Evolutionary conservation across 2,888 invertebrate genomes (phyloP), one percentile per base, ranked within the genome.

Genomic region (Acleris holmiana): DNA sequence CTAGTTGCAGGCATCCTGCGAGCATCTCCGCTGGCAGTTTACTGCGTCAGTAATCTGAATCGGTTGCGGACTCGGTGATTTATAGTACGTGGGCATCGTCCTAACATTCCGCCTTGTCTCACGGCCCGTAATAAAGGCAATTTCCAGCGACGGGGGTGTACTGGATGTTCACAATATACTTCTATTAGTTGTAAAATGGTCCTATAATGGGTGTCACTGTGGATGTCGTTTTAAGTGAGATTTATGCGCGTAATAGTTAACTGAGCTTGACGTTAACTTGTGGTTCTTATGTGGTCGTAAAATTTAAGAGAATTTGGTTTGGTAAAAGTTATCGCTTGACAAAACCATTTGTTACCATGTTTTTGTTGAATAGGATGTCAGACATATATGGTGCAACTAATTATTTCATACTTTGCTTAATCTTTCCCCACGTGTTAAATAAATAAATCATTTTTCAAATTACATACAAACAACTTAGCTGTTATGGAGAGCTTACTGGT

Each of bases 11-110:
- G 55, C 67, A 67, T 67, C 67, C 67, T 67, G 67, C 46, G 74
- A 74, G 74, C 78, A 75, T 73, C 71, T 68, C 73, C 61, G 67
- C 68, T 71, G 67, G 61, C 67, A 72, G 72, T 79, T 73, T 78
- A 80, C 84, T 80, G 74, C 75, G 77, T 69, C 78, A 74, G 85
- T 83, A 89, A 90, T 88, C 87, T 86, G 88, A 89, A 89, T 89
- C 88, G 82, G 88, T 88, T 87, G 86, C 86, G 78, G 79, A 75
- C 75, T 76, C 77, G 79, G 84, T 88, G 90, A 90, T 89, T 90
- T 91, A 90, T 89, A 86, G 78, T 80, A 84, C 81, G 83, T 82
- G 82, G 80, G 75, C 80, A 75, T 78, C 73, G 77, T 78, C 74
- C 76, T 73, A 73, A 76, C 81, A 83, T 86, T 83, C 84, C 82